Percentiles rank a stretch among this genome's conserved stretches.
These are phyloP conservation scores for Eledone cirrhosa DNA, from an alignment of 2,888 invertebrate species.

Conservation along the genomic window DNA sequence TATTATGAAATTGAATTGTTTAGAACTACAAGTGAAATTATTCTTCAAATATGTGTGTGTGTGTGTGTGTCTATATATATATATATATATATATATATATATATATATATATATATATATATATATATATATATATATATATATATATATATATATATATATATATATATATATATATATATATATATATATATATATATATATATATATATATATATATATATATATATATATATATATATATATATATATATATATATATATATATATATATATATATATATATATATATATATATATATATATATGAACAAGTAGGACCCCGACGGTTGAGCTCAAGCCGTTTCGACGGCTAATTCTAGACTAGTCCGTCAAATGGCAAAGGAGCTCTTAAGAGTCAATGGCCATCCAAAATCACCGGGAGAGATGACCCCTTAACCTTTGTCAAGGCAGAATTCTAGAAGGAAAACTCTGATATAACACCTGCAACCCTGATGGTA, in stretches of 20 bases:
- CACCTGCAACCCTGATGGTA: too few relatives aligned
- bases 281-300: slow-evolving; percentile 6
- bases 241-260: neutral
- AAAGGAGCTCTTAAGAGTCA: too few relatives aligned
- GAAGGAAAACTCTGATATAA: too few relatives aligned
- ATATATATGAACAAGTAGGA: too few relatives aligned
- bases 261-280: slow-evolving; percentile 6
- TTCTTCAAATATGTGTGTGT: neutral
- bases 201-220: neutral
- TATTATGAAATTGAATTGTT: too few relatives aligned
- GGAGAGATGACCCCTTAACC: too few relatives aligned
- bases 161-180: neutral
- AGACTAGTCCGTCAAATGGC: too few relatives aligned
- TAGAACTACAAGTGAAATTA: too few relatives aligned
- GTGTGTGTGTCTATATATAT: neutral
- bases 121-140: neutral
- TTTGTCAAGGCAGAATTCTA: too few relatives aligned
- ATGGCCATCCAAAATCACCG: too few relatives aligned
- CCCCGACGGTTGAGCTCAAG: too few relatives aligned
- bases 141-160: neutral
- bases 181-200: neutral
- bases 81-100: neutral
- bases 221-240: neutral
- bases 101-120: neutral
- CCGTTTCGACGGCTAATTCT: too few relatives aligned